Evolutionary conservation across 2,113 vertebrate species (phyloP).

Genomic region (Naja naja): DNA sequence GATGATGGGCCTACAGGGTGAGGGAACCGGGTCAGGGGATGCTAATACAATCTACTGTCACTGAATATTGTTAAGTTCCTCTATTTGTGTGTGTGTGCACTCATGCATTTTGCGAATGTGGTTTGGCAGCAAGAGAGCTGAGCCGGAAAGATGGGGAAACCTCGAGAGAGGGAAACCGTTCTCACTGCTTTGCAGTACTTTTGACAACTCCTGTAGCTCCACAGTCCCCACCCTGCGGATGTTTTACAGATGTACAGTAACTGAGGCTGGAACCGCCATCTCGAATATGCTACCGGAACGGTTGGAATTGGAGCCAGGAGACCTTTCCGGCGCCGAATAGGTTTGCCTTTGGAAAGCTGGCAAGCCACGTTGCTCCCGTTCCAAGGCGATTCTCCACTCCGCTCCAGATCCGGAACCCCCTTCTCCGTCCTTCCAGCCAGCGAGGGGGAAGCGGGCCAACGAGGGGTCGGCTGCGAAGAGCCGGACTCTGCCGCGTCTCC

Average conservation of each 20-base stretch:
- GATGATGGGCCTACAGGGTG: neutral
- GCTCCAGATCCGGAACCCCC: neutral
- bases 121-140: neutral
- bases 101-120: neutral
- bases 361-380: neutral
- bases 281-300: neutral
- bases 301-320: neutral
- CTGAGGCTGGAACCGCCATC: neutral
- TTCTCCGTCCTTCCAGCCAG: neutral
- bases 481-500: too few species aligned
- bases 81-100: neutral
- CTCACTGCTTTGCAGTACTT: neutral
- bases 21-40: neutral
- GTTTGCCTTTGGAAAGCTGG: neutral
- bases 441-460: neutral
- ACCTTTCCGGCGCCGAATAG: neutral
- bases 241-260: neutral
- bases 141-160: neutral
- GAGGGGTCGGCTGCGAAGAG: neutral
- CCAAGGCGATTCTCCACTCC: neutral
- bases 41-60: neutral
- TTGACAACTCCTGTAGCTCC: neutral
- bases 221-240: neutral
- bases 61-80: neutral
- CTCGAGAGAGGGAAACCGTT: neutral